Percentiles rank a stretch among this genome's conserved stretches.
Conservation (phyloP, 2,888 invertebrate genomes). For the Macaria liturata region DNA sequence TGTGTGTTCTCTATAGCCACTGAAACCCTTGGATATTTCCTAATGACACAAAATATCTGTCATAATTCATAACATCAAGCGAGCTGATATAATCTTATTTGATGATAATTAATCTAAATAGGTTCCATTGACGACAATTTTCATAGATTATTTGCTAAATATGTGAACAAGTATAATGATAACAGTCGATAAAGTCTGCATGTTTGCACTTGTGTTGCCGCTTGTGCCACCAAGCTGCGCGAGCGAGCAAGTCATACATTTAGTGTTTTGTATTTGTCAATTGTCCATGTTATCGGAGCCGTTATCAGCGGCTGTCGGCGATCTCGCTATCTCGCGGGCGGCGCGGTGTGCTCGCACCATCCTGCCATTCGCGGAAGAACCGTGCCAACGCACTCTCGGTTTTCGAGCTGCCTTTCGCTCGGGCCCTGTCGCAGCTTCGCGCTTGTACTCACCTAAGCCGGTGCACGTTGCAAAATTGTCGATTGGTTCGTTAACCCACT, state of each 20-base stretch:
- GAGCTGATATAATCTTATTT: background rate
- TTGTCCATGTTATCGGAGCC: constrained; percentile 58
- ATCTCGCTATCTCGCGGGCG: constrained; percentile 73
- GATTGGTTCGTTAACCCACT: constrained; percentile 72
- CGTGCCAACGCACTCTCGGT: constrained; percentile 74
- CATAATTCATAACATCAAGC: background rate
- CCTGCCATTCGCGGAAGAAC: constrained; percentile 72
- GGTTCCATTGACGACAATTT: constrained; percentile 4
- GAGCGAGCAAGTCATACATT: constrained; percentile 1
- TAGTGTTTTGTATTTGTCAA: constrained; percentile 43
- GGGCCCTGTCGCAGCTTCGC: constrained; percentile 57
- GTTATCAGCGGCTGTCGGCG: constrained; percentile 70
- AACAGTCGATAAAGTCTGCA: constrained; percentile 12
- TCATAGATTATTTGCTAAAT: background rate
- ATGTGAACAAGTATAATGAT: constrained; percentile 4
- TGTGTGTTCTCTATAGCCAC: too few species aligned
- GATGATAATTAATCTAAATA: constrained; percentile 9
- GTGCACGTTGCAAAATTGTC: constrained; percentile 72
- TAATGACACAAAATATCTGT: too few species aligned
- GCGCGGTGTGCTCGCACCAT: constrained; percentile 55
- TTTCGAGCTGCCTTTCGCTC: constrained; percentile 74
- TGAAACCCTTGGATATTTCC: too few species aligned
- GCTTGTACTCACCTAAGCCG: constrained; percentile 56
- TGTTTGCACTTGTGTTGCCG: constrained; percentile 9
- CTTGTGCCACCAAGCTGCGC: constrained; percentile 15